These are phyloP conservation scores for Halocynthia aurantium DNA, from an alignment of 23 tunicate species.

Conservation along the genomic window DNA sequence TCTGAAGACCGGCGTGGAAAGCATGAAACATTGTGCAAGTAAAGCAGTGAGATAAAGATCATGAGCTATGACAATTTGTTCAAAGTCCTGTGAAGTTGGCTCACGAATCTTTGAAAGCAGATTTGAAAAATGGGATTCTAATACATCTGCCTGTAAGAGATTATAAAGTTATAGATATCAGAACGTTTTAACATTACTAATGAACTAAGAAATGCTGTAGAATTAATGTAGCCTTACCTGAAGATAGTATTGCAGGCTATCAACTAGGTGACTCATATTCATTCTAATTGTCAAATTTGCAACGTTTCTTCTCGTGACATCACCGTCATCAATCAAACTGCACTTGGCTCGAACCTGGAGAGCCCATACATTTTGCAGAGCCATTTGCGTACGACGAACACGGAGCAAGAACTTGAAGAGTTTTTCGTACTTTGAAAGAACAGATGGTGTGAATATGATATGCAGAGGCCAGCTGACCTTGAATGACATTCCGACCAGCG, in stretches of 20 bases:
- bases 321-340: constrained; percentile 12
- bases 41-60: constrained; percentile 69
- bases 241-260: constrained; percentile 83
- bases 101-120: constrained; percentile 47
- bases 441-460: constrained; percentile 63
- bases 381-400: constrained; percentile 67
- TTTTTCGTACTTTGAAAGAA: constrained; percentile 71
- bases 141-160: constrained; percentile 66
- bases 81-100: constrained; percentile 58
- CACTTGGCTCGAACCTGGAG: constrained; percentile 54
- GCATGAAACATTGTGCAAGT: constrained; percentile 82
- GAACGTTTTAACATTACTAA: no score
- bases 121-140: constrained; percentile 74
- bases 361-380: constrained; percentile 57
- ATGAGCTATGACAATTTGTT: constrained; percentile 59
- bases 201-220: not conserved
- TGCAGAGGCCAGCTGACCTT: constrained; percentile 93
- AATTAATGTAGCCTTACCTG: constrained; percentile 14
- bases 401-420: constrained; percentile 66
- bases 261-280: constrained; percentile 86
- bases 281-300: constrained; percentile 40
- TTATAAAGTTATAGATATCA: not conserved
- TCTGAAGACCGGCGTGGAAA: constrained; percentile 72
- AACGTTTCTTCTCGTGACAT: not conserved
- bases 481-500: constrained; percentile 65